Evolutionary conservation across 92 coral and sea anemone species (phyloP).

Genomic region (Blastomussa wellsi): DNA sequence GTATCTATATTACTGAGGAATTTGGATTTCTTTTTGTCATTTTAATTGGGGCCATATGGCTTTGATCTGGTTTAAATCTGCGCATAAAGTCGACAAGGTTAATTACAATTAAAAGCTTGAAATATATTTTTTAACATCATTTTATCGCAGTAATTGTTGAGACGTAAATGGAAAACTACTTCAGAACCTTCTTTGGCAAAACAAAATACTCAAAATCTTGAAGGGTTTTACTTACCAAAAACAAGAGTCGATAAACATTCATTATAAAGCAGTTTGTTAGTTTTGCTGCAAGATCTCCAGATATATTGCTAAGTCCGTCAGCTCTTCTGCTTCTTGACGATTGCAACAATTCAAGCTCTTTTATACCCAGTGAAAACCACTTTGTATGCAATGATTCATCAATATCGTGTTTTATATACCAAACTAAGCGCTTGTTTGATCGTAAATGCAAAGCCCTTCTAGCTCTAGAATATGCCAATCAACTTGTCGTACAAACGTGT

Average conservation of each 20-base stretch:
- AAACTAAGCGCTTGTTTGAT: background rate
- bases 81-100: too few species aligned
- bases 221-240: slow-evolving; percentile 3
- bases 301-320: background rate
- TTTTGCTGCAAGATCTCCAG: background rate
- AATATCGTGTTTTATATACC: background rate
- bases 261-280: background rate
- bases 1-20: too few species aligned
- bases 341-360: background rate
- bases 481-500: background rate
- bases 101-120: too few species aligned
- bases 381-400: slow-evolving; percentile 8
- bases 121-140: too few species aligned
- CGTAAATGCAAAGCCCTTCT: background rate
- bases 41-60: too few species aligned
- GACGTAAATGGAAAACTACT: too few species aligned
- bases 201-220: background rate
- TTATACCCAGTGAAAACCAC: background rate
- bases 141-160: too few species aligned
- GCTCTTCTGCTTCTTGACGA: background rate
- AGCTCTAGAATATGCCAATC: background rate
- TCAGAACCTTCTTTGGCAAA: background rate
- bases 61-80: too few species aligned
- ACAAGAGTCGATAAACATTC: background rate
- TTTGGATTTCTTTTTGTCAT: too few species aligned